phyloP scores from a whole-genome alignment of 2,888 invertebrate species.

The Tromatobia lineatoria region DNA sequence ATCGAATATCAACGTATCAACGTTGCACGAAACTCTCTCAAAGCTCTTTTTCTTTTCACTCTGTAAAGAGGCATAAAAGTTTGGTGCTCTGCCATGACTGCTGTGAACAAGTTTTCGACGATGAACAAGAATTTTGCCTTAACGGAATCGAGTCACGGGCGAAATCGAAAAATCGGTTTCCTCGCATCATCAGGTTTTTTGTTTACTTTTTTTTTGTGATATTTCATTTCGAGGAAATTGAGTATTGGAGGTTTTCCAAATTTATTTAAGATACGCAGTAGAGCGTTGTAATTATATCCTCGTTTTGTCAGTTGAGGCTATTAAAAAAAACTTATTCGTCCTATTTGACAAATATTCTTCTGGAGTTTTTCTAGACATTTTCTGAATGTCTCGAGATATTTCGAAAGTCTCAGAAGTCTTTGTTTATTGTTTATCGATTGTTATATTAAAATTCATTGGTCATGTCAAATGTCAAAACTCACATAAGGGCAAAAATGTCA shows the following conservation, averaged over 20 bases:
- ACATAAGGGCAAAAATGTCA: no score
- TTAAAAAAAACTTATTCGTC: no score
- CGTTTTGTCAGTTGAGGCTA: neutral
- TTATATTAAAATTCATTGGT: no score
- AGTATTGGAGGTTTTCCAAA: neutral
- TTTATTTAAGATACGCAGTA: neutral
- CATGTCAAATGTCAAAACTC: no score
- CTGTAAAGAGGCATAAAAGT: constrained; percentile 8
- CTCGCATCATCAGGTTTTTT: neutral
- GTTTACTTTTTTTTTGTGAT: neutral
- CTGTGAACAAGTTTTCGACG: constrained; percentile 27
- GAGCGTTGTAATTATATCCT: neutral
- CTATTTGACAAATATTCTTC: no score
- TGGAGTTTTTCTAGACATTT: no score
- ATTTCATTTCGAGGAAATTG: neutral
- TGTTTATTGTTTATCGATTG: no score
- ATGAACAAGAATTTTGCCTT: constrained; percentile 26
- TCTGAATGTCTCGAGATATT: no score
- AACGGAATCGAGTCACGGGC: constrained; percentile 7
- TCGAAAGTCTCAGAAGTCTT: no score
- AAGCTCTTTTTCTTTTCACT: constrained; percentile 33
- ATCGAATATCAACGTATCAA: constrained; percentile 42
- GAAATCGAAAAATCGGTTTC: constrained; percentile 22
- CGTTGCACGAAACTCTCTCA: constrained; percentile 20
- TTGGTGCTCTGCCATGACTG: constrained; percentile 1